Conservation (phyloP, 1,140 invertebrate species). For the Drosophila ambigua region DNA sequence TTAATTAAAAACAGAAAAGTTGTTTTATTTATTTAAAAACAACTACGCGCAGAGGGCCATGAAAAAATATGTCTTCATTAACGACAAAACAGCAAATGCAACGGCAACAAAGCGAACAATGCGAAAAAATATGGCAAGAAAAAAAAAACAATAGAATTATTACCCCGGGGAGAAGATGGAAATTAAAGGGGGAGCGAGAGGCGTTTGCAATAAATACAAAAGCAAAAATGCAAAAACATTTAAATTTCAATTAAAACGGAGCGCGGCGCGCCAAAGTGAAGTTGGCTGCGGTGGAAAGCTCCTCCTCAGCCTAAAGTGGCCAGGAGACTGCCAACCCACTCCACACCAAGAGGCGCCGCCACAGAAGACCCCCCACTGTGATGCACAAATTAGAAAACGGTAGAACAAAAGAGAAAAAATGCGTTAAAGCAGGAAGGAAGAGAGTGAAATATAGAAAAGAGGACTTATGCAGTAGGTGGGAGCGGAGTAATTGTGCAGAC, state of each 20-base stretch:
- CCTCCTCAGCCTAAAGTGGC: conserved; percentile 62
- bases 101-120: conserved; percentile 61
- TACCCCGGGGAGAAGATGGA: conserved; percentile 12
- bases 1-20: conserved; percentile 83
- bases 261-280: conserved; percentile 10
- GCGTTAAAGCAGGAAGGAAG: conserved; percentile 31
- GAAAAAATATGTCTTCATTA: conserved; percentile 82
- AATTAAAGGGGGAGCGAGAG: not conserved
- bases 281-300: conserved; percentile 31
- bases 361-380: conserved; percentile 24
- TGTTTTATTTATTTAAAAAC: conserved; percentile 80
- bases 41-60: conserved; percentile 55
- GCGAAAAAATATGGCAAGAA: conserved; percentile 3
- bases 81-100: conserved; percentile 67
- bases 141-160: conserved; percentile 46
- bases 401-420: conserved; percentile 46
- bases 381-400: conserved; percentile 74
- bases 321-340: conserved; percentile 7
- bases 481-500: conserved; percentile 59
- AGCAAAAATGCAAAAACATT: conserved; percentile 74
- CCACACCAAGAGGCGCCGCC: not conserved
- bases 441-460: conserved; percentile 14
- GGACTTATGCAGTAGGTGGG: conserved; percentile 30
- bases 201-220: conserved; percentile 65
- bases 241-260: conserved; percentile 79